phyloP scores from a whole-genome alignment of 2,888 invertebrate genomes.

The Pachliopta kotzebuea region DNA sequence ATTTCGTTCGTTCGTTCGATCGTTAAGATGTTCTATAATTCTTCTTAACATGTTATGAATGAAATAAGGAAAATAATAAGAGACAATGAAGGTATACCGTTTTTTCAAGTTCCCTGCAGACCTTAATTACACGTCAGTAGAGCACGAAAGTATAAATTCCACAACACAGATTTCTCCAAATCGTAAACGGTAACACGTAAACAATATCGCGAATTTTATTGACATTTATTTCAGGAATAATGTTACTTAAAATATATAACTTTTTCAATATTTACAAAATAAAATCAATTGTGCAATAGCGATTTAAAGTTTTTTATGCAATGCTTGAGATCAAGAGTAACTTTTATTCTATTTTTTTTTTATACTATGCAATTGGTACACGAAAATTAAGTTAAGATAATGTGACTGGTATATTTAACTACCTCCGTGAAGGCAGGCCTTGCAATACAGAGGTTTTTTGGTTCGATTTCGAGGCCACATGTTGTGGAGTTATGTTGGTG shows the following conservation, averaged over 20 bases:
- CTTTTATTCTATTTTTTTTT: background rate
- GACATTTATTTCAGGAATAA: no score
- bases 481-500: no score
- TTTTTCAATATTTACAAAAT: background rate
- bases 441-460: no score
- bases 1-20: no score
- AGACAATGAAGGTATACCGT: background rate
- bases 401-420: no score
- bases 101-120: slow-evolving; percentile 7
- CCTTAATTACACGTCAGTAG: slow-evolving; percentile 23
- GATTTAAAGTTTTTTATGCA: no score
- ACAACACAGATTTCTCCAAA: slow-evolving; percentile 24
- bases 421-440: no score
- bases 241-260: no score
- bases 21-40: background rate
- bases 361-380: background rate
- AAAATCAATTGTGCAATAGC: no score
- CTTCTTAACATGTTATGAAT: background rate
- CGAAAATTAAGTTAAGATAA: background rate
- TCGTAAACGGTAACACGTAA: slow-evolving; percentile 5
- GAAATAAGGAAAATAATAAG: slow-evolving; percentile 19
- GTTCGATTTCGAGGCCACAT: no score
- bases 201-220: slow-evolving; percentile 11
- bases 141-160: slow-evolving; percentile 22
- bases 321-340: no score